Evolutionary conservation across 2,888 invertebrate species (phyloP).

Genomic region (Caenorhabditis sp.): DNA sequence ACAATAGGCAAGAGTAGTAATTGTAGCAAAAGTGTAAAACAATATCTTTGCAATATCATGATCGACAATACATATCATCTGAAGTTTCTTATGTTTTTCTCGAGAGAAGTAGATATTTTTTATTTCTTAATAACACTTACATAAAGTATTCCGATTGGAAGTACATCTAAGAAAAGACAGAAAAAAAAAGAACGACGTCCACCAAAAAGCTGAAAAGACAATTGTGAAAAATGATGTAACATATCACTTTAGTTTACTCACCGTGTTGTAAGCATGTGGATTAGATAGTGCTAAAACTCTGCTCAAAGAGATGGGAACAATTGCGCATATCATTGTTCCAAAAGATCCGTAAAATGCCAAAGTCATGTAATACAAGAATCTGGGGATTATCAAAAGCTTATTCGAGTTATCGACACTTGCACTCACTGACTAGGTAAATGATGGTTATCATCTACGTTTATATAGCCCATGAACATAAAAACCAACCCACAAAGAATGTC

Average conservation of each 20-base stretch:
- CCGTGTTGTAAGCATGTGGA: constrained; percentile 61
- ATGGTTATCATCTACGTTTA: constrained; percentile 66
- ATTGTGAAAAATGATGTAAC: background rate
- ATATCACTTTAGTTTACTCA: constrained; percentile 17
- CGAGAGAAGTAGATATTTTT: background rate
- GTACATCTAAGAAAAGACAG: constrained; percentile 66
- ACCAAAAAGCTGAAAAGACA: constrained; percentile 66
- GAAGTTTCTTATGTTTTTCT: background rate
- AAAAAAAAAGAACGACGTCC: constrained; percentile 67
- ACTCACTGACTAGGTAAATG: constrained; percentile 58
- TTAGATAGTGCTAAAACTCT: constrained; percentile 67
- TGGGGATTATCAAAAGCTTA: too few species aligned
- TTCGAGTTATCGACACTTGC: too few species aligned
- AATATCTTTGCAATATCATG: constrained; percentile 66
- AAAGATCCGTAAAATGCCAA: constrained; percentile 75
- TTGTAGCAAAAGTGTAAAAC: constrained; percentile 67
- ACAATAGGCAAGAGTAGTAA: constrained; percentile 68
- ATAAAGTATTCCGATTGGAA: constrained; percentile 66
- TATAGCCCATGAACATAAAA: constrained; percentile 73
- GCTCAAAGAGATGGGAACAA: constrained; percentile 71
- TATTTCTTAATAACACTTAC: constrained; percentile 45
- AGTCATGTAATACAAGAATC: constrained; percentile 62
- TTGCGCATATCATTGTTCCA: constrained; percentile 73
- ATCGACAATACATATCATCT: constrained; percentile 64
- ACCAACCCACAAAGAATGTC: constrained; percentile 70